Conservation (phyloP, 2,797 vertebrate species). For the Chaenodraco wilsoni region DNA sequence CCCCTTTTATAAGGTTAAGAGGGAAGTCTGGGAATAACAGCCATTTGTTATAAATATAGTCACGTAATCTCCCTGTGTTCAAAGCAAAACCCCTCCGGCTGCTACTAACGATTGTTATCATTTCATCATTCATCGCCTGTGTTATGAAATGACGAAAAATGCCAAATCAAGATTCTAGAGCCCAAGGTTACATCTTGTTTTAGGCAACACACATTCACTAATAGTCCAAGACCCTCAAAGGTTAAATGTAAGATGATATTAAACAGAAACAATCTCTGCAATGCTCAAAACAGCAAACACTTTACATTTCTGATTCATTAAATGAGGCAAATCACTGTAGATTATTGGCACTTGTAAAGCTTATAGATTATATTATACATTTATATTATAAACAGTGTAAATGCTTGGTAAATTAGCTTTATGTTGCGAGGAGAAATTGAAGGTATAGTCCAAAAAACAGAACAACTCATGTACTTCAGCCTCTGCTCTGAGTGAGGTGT, state of each 20-base stretch:
- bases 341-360: neutral
- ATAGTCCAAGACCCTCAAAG: neutral
- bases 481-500: neutral
- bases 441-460: neutral
- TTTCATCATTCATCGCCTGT: neutral
- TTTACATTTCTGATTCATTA: neutral
- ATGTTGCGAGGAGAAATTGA: neutral
- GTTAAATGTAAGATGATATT: neutral
- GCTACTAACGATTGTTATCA: neutral
- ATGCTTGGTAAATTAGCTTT: neutral
- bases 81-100: neutral
- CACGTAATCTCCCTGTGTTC: constrained; percentile 23
- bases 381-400: neutral
- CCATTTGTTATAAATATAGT: neutral
- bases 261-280: neutral
- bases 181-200: neutral
- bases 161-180: neutral
- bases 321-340: neutral
- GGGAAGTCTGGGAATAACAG: constrained; percentile 16
- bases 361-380: no score
- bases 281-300: neutral
- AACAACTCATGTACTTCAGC: neutral
- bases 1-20: constrained; percentile 10
- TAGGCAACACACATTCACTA: neutral
- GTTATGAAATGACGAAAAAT: neutral